Conservation (phyloP, 2,888 invertebrate species). For the Megalurothrips usitatus region DNA sequence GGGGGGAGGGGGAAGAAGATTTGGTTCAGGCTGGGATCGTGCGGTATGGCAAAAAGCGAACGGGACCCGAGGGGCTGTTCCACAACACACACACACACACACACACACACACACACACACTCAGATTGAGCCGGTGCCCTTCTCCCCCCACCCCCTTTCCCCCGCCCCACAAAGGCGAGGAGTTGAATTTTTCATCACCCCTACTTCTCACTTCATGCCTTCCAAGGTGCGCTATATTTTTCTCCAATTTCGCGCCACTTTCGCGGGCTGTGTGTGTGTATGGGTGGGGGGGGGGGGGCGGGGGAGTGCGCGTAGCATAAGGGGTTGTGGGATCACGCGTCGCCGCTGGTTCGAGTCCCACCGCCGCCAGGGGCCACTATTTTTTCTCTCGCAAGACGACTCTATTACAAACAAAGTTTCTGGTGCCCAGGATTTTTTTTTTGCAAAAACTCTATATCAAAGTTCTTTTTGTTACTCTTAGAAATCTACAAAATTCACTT, state of each 20-base stretch:
- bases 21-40: neutral
- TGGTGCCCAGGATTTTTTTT: too few relatives aligned
- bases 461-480: too few relatives aligned
- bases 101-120: neutral
- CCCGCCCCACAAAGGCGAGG: neutral
- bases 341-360: too few relatives aligned
- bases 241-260: slow-evolving; percentile 19
- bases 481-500: too few relatives aligned
- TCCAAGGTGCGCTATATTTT: slow-evolving; percentile 19
- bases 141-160: neutral
- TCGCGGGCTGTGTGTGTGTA: neutral
- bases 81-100: neutral
- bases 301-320: neutral
- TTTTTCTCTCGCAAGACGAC: too few relatives aligned
- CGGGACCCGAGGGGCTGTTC: neutral
- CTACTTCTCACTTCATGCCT: slow-evolving; percentile 16
- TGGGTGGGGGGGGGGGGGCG: neutral
- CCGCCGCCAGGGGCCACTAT: too few relatives aligned
- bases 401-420: too few relatives aligned
- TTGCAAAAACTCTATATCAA: too few relatives aligned
- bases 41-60: neutral
- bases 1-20: neutral
- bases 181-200: slow-evolving; percentile 10
- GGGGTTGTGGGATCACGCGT: too few relatives aligned
- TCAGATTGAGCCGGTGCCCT: neutral